Conservation (phyloP, 2,113 vertebrate species). For the Bombycilla garrulus region DNA sequence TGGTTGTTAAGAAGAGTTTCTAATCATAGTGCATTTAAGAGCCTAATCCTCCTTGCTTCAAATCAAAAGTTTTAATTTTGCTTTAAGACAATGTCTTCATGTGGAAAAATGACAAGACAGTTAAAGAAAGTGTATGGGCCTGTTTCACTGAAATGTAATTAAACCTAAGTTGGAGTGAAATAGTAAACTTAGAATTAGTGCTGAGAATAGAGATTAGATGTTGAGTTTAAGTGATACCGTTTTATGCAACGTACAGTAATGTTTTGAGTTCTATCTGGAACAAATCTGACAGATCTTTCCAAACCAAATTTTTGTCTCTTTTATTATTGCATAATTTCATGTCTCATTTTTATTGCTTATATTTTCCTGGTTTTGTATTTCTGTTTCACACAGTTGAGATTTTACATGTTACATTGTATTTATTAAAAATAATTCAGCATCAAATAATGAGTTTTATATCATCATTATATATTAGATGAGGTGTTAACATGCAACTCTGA, state of each 20-base stretch:
- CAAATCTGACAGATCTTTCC: conserved; percentile 1
- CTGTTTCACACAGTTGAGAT: neutral
- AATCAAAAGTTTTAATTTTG: neutral
- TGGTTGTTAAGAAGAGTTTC: neutral
- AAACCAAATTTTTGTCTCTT: neutral
- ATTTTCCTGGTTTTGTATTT: neutral
- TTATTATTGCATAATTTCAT: neutral
- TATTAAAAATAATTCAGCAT: conserved; percentile 7
- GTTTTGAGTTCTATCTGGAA: conserved; percentile 24
- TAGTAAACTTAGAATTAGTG: neutral
- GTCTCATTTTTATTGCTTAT: neutral
- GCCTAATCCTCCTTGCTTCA: neutral
- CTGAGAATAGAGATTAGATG: neutral
- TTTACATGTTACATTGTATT: neutral
- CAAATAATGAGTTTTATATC: neutral
- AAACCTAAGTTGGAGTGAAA: neutral
- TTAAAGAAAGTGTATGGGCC: neutral
- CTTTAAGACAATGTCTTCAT: neutral
- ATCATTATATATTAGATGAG: neutral
- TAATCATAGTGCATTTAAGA: neutral
- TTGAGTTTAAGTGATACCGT: neutral
- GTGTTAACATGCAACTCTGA: neutral
- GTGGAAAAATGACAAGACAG: neutral
- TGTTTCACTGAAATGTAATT: neutral
- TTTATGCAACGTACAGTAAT: neutral